Evolutionary conservation across 2,888 invertebrate genomes (phyloP), one percentile per base, ranked within the genome.

Genomic region (Oligia fasciuncula): DNA sequence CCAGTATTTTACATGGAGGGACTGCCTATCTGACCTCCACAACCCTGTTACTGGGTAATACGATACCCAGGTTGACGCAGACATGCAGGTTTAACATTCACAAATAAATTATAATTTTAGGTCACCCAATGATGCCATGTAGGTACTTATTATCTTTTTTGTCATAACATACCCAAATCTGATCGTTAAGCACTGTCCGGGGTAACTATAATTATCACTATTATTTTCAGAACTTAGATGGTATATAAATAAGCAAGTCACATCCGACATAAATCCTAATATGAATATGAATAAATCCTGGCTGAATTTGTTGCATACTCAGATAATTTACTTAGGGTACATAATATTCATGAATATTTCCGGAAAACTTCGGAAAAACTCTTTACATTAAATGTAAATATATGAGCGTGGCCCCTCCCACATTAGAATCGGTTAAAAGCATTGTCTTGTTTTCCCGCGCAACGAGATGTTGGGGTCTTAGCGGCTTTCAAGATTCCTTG

Each of bases 391-490:
- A 91, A 89, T 91, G 90, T 92, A 92, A 92, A 94, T 94, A 93
- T 94, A 94, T 93, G 93, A 92, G 91, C 87, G 89, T 89, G 91
- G 93, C 91, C 93, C 95, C 94, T 90, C 93, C 87, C 91, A 92
- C 93, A 93, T 93, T 93, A 94, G 92, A 94, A 94, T 93, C 93
- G 93, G 93, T 95, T 96, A 95, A 96, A 96, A 96, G 96, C 96
- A 94, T 96, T 96, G 95, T 96, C 96, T 96, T 96, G 96, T 96
- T 94, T 93, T 91, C 91, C 88, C 90, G 87, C 88, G 86, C 91
- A 93, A 93, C 91, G 90, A 92, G 92, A 93, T 93, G 93, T 93
- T 88, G 90, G 91, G 90, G 86, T 91, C 89, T 85, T 88, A 90
- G 86, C 89, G 88, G 85, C 89, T 91, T 89, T 88, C 88, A 91